Conservation (phyloP, 1,140 invertebrate genomes). For the Semibalanus balanoides region DNA sequence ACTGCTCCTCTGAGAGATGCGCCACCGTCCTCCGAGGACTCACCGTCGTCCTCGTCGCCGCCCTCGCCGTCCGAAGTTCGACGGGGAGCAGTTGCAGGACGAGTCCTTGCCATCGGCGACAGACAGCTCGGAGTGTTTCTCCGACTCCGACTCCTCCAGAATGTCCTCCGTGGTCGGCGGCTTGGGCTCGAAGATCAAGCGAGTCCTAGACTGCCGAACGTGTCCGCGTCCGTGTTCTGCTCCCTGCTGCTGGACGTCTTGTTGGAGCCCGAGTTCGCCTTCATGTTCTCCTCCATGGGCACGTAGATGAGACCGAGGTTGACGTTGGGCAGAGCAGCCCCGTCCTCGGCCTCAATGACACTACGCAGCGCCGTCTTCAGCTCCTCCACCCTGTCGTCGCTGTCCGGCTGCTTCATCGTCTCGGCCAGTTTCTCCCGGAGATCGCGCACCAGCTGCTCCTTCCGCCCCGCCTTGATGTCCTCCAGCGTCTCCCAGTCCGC, state of each 20-base stretch:
- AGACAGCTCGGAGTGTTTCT: background rate
- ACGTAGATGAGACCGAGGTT: constrained; percentile 28
- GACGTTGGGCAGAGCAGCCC: constrained; percentile 22
- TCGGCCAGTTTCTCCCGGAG: background rate
- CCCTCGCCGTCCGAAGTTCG: no score
- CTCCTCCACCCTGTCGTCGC: constrained; percentile 6
- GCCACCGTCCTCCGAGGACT: background rate
- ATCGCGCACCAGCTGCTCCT: background rate
- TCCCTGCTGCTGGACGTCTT: constrained; percentile 19
- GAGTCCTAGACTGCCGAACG: constrained; percentile 27
- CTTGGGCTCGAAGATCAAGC: constrained; percentile 28
- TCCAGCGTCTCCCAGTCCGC: constrained; percentile 21
- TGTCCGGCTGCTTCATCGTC: background rate
- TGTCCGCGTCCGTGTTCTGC: constrained; percentile 23
- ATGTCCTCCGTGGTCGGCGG: constrained; percentile 15
- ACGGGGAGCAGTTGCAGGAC: background rate
- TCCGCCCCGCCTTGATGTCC: background rate
- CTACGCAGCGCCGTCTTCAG: constrained; percentile 15
- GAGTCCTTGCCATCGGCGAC: background rate
- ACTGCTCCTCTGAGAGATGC: background rate
- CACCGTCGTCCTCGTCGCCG: background rate
- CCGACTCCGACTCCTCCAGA: background rate
- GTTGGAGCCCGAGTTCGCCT: constrained; percentile 6
- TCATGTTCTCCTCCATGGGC: constrained; percentile 26
- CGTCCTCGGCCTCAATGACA: constrained; percentile 17